A percentile compares a stretch with the other conserved stretches of the same genome.
Conservation (phyloP, 2,797 vertebrate genomes). For the Odontamblyopus lacepedii region DNA sequence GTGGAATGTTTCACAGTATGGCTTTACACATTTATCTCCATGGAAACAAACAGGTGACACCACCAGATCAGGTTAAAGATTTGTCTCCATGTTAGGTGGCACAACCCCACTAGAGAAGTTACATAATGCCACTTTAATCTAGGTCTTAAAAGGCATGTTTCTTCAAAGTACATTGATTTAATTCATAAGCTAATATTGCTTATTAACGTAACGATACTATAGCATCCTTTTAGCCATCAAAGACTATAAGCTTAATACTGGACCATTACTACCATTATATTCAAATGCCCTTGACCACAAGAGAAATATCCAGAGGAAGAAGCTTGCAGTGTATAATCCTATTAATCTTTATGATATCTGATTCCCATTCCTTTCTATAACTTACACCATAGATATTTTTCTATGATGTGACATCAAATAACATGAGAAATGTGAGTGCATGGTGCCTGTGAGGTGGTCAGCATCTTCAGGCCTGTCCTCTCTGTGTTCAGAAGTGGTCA, state of each 20-base stretch:
- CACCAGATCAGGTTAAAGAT: too few species aligned
- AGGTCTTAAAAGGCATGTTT: too few species aligned
- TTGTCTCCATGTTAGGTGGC: too few species aligned
- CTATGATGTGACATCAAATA: not conserved
- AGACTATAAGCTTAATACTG: not conserved
- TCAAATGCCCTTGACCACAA: not conserved
- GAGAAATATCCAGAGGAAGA: not conserved
- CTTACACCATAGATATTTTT: not conserved
- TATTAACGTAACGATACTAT: not conserved
- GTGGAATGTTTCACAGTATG: too few species aligned
- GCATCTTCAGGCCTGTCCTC: constrained; percentile 33
- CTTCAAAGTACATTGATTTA: not conserved
- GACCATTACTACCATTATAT: not conserved
- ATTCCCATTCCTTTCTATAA: not conserved
- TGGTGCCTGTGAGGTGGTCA: constrained; percentile 17
- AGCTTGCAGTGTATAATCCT: not conserved
- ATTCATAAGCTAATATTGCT: not conserved
- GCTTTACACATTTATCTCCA: too few species aligned
- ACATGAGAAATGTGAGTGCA: constrained; percentile 2
- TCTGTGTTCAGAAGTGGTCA: constrained; percentile 33
- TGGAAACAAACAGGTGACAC: too few species aligned
- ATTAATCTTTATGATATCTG: not conserved
- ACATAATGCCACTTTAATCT: too few species aligned
- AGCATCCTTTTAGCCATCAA: not conserved
- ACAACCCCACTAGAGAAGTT: too few species aligned